Percentiles rank a stretch among this genome's conserved stretches.
These are phyloP conservation scores for Tipula unca DNA, from an alignment of 2,888 invertebrate genomes.

Conservation along the genomic window DNA sequence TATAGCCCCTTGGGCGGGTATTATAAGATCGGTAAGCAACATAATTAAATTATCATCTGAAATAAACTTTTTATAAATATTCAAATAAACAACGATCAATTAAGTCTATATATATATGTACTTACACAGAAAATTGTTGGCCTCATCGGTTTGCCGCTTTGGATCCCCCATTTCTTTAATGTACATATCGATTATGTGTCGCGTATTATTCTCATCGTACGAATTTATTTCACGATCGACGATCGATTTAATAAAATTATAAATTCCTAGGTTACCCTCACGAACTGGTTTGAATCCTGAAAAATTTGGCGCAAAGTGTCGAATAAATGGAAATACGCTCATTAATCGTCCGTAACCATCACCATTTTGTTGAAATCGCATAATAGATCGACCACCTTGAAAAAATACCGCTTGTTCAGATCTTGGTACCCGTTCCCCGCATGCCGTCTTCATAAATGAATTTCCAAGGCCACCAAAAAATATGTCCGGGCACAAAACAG, in stretches of 20 bases:
- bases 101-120: background rate
- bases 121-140: conserved; percentile 28
- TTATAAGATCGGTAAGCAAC: conserved; percentile 50
- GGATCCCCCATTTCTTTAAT: conserved; percentile 49
- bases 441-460: conserved; percentile 48
- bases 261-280: conserved; percentile 43
- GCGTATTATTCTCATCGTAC: conserved; percentile 42
- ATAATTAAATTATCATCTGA: conserved; percentile 51
- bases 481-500: conserved; percentile 45
- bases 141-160: conserved; percentile 29
- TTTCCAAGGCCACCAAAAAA: conserved; percentile 50
- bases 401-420: conserved; percentile 46
- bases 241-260: conserved; percentile 46
- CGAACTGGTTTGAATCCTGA: conserved; percentile 47
- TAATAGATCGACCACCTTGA: conserved; percentile 33
- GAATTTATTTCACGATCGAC: conserved; percentile 44
- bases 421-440: conserved; percentile 45
- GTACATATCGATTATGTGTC: conserved; percentile 56
- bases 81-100: background rate
- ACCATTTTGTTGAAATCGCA: conserved; percentile 48
- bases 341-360: conserved; percentile 54
- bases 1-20: conserved; percentile 50
- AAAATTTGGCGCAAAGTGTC: conserved; percentile 48
- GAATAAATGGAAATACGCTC: conserved; percentile 52
- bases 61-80: conserved; percentile 18